Base-by-base conservation (phyloP, 1,140 invertebrate genomes). In the Neuroterus valhalla region DNA sequence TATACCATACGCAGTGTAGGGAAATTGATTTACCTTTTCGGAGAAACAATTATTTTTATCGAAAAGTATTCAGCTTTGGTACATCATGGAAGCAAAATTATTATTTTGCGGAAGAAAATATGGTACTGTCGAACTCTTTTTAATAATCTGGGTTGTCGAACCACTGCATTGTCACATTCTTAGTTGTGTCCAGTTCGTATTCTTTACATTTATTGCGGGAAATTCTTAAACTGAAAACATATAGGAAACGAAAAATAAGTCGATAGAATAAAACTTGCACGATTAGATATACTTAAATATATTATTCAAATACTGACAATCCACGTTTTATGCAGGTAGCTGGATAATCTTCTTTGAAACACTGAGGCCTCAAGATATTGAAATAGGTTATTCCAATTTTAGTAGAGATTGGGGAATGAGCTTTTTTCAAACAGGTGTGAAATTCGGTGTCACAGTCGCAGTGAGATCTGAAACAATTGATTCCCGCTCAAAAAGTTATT, bases 371-470 rank as follows among this genome's bases (percentile, higher is more conserved):
- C 21, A 93, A 82, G 68, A 92, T 83, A 62, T 91, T 91, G 82
- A 93, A 92, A 71, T 92, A 93, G 0, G 90, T 92, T 6, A 86
- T 78, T 2, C 91, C 92, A n/a, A 92, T 91, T 73, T 91, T 89
- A 0, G 78, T 86, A 0, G 91, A 89, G 5, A 92, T 81, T 45
- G 91, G 43, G 0, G 86, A 89, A 67, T 88, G 86, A 15, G 88
- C 91, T 19, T 84, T 77, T 26, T 90, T 90, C 17, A 93, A 85
- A 74, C 93, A 94, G 4, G 88, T 76, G 2, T 91, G 89, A 80
- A 93, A 93, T 46, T 87, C 86, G 0, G 76, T 55, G 79, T 94
- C 93, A 75, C 93, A 93, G 38, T 86, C 82, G 79, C 93, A 94
- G 75, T 92, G 89, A 0, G 92, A 93, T 71, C 93, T 93, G 82